Conservation (phyloP, 1,140 invertebrate species). For the Popillia japonica region DNA sequence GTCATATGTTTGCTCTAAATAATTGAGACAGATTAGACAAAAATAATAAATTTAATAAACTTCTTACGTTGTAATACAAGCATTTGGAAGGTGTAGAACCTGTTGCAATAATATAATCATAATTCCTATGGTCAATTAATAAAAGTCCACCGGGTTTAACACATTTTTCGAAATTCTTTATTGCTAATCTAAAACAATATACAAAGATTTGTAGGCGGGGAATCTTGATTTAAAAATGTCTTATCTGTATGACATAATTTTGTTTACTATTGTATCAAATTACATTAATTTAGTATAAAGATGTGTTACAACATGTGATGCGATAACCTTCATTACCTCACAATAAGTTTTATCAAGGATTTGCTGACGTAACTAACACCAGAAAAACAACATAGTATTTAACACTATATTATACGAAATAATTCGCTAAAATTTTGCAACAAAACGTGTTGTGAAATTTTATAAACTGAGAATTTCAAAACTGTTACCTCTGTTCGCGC, state of each 20-base stretch:
- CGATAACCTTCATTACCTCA: too few relatives aligned
- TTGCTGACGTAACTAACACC: too few relatives aligned
- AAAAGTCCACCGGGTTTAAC: constrained; percentile 85
- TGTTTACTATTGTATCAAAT: neutral
- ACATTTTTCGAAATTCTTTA: constrained; percentile 81
- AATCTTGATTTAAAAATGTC: neutral
- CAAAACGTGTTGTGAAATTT: too few relatives aligned
- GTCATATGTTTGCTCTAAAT: constrained; percentile 78
- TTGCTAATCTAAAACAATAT: constrained; percentile 63
- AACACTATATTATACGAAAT: too few relatives aligned
- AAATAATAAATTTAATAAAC: neutral
- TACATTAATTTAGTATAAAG: too few relatives aligned
- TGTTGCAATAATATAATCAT: constrained; percentile 79
- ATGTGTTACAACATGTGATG: too few relatives aligned
- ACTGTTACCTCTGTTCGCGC: constrained; percentile 73
- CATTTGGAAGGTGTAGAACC: constrained; percentile 80
- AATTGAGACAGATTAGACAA: neutral
- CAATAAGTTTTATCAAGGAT: too few relatives aligned
- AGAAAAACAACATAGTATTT: too few relatives aligned
- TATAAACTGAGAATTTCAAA: too few relatives aligned
- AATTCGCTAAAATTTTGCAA: too few relatives aligned
- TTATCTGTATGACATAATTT: neutral
- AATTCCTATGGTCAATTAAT: constrained; percentile 88
- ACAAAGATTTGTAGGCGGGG: neutral
- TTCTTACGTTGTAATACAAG: constrained; percentile 87